Base-by-base conservation (phyloP, 1,140 invertebrate species). In the Drosophila funebris region DNA sequence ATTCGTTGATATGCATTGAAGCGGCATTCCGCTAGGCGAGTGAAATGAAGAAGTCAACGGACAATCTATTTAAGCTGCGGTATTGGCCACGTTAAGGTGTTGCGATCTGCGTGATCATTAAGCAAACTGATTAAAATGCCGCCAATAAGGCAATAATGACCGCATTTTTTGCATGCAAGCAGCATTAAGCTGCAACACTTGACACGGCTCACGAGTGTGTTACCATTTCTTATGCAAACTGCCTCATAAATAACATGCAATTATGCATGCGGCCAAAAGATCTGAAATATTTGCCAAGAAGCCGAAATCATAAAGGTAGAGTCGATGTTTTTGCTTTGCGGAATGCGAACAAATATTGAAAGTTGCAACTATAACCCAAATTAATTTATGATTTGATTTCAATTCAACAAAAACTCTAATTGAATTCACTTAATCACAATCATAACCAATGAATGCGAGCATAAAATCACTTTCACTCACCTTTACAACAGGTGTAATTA, bases 211-310 rank as follows among this genome's bases (percentile, higher is more conserved):
- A 31, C 24, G 41, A 52, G 31, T 70, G 39, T 53, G 58, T 13
- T 46, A 39, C 67, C 13, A 50, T 43, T 53, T 31, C 48, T 20
- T 11, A 39, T 70, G 67, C 50, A 70, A 70, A 70, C 64, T 64
- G 41, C 60, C 61, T 37, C 50, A 70, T 70, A 64, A 63, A 64
- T 52, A 33, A 52, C 16, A 52, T 4, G 14, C 8, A 18, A 52
- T 20, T 18, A 33, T 3, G n/a, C n/a, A n/a, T n/a, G n/a, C 1
- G 14, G 4, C n/a, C 11, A 41, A n/a, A 36, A 13, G n/a, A 13
- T n/a, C n/a, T 36, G n/a, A 36, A 27, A 27, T 27, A 27, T 27
- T 27, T 27, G 37, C 13, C 37, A 3, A 39, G n/a, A 18, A 16
- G 37, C 14, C 37, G 37, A 16, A 39, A 3, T 39, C 37, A 39